Percentiles rank a stretch among this genome's conserved stretches.
Evolutionary conservation across 2,888 invertebrate genomes (phyloP).

Genomic region (Ectobius pallidus): DNA sequence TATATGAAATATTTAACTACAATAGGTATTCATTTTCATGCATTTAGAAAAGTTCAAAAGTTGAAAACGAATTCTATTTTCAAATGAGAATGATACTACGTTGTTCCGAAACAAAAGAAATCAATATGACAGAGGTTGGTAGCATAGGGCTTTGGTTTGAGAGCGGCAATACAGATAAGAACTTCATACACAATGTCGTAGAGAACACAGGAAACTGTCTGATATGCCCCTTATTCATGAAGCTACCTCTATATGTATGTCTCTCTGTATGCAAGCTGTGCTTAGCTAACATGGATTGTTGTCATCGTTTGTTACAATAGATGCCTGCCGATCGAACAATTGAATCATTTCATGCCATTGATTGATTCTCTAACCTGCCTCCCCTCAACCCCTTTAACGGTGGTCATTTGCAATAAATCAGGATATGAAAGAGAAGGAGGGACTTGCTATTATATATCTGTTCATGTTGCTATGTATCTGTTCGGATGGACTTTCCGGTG

Average conservation of each 20-base stretch:
- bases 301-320: constrained; percentile 37
- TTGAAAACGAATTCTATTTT: background rate
- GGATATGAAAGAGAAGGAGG: constrained; percentile 19
- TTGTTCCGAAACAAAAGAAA: constrained; percentile 14
- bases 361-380: constrained; percentile 37
- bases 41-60: background rate
- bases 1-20: background rate
- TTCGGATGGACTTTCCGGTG: constrained; percentile 14
- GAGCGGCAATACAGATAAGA: background rate
- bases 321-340: constrained; percentile 39
- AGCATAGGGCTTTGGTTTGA: background rate
- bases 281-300: constrained; percentile 24
- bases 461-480: background rate
- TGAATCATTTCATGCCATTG: constrained; percentile 42
- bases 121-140: background rate
- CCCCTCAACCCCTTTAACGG: background rate
- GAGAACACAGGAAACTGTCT: background rate
- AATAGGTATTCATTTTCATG: background rate
- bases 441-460: background rate
- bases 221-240: constrained; percentile 22
- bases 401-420: constrained; percentile 37
- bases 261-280: background rate
- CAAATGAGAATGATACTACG: background rate
- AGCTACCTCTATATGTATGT: too few relatives aligned
- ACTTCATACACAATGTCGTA: background rate